Base-by-base conservation (phyloP, 2,797 vertebrate species). In the Eospalax fontanierii region DNA sequence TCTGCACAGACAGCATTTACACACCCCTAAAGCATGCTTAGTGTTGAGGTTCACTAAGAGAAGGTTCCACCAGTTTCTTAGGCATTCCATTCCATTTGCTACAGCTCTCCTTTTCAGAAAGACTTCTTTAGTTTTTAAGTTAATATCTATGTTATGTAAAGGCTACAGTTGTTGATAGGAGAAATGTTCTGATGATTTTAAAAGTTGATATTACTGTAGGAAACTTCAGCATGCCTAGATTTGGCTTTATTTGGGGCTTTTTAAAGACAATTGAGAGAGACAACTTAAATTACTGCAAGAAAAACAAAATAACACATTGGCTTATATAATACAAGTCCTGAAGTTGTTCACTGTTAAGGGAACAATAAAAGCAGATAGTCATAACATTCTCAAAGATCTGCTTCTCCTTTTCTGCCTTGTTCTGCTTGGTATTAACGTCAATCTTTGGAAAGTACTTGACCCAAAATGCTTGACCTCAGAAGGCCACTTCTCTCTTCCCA, bases 111-210 rank as follows among this genome's bases (percentile, higher is more conserved):
- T 50, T 74, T 74, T 74, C 40, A 65, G 61, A 81, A 89, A 80
- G 40, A 21, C 9, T 30, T 74, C 40, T n/a, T 63, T 93, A 73
- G 33, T 70, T 61, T 80, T 92, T 30, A 93, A 82, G n/a, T 83
- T 61, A 54, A 75, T 30, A 16, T 38, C 30, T 61, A 6, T 59
- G 43, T 93, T 78, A 65, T 35, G 1, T 74, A 80, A 71, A 83
- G 50, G n/a, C 63, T 83, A 82, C 43, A 12, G 6, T 46, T 68
- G 30, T 54, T 73, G 14, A 24, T 1, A 35, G 28, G 21, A 71
- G 28, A 24, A 15, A 54, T 4, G 40, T 40, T 89, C 76, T 33
- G 22, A n/a, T 35, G 26, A 50, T 61, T 68, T 88, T 40, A 18
- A 86, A 75, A 84, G 78, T 28, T 24, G 12, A 28, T 74, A 10